Evolutionary conservation across 2,113 vertebrate genomes (phyloP).

Genomic region (Neopipo cinnamomea): DNA sequence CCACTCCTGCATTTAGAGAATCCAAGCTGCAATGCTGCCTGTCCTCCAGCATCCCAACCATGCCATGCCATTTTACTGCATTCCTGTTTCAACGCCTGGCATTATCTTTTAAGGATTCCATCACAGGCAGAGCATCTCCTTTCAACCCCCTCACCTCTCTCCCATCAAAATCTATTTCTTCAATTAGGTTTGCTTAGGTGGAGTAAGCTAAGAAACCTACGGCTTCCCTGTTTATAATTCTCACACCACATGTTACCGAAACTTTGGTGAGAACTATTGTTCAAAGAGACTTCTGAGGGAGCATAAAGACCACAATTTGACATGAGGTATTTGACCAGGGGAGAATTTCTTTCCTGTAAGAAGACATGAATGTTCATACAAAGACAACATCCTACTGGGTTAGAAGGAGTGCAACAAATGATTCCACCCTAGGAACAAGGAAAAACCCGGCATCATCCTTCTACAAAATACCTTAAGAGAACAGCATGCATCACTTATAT

Average conservation of each 20-base stretch:
- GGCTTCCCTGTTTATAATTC: background rate
- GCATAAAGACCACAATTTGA: background rate
- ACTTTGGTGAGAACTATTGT: background rate
- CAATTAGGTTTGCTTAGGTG: background rate
- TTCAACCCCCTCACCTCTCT: background rate
- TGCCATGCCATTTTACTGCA: background rate
- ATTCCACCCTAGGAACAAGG: background rate
- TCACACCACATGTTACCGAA: background rate
- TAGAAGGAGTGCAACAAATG: accelerated
- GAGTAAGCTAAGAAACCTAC: background rate
- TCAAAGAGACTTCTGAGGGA: background rate
- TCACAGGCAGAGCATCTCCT: background rate
- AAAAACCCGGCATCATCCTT: background rate
- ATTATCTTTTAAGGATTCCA: background rate
- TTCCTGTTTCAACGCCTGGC: background rate
- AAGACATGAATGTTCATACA: background rate
- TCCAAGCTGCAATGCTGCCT: background rate
- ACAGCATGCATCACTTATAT: background rate
- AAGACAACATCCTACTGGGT: background rate
- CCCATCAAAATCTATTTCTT: background rate
- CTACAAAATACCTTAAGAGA: background rate
- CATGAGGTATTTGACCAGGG: background rate
- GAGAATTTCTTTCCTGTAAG: background rate
- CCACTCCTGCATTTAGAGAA: background rate
- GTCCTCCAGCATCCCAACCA: background rate